These are phyloP conservation scores for Drosophila melanosoma DNA, from an alignment of 2,888 invertebrate species.

Conservation along the genomic window DNA sequence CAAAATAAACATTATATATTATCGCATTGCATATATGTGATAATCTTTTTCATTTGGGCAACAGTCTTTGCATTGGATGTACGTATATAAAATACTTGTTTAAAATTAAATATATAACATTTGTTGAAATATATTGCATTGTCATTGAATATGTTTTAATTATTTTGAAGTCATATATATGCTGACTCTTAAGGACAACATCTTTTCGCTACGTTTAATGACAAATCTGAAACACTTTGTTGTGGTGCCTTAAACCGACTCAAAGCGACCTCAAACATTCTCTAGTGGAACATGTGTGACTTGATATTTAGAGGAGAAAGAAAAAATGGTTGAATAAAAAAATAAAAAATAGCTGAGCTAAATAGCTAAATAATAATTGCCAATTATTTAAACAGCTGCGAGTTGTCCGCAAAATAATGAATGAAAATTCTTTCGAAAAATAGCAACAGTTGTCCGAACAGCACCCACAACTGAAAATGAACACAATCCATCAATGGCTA, in stretches of 20 bases:
- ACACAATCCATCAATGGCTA: slow-evolving; percentile 19
- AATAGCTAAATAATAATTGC: slow-evolving; percentile 9
- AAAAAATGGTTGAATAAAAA: not conserved
- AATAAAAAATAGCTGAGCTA: slow-evolving; percentile 2
- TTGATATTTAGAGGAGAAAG: not conserved
- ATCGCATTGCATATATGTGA: slow-evolving; percentile 10
- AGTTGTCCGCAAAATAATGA: slow-evolving; percentile 30
- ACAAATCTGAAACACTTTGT: slow-evolving; percentile 19
- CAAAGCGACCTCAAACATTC: not conserved
- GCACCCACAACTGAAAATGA: slow-evolving; percentile 12
- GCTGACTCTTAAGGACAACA: not conserved
- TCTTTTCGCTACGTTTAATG: not conserved
- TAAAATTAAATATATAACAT: not conserved
- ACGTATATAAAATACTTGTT: not conserved
- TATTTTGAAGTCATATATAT: not conserved
- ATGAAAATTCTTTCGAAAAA: slow-evolving; percentile 37
- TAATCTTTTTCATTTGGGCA: not conserved
- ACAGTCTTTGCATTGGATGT: not conserved
- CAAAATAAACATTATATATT: slow-evolving; percentile 9
- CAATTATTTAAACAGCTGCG: slow-evolving; percentile 20
- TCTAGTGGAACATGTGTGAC: slow-evolving; percentile 2
- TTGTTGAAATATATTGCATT: not conserved
- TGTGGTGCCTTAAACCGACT: slow-evolving; percentile 15
- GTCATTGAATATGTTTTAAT: not conserved
- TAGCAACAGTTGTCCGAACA: slow-evolving; percentile 50